Base-by-base conservation (phyloP, 2,888 invertebrate species). In the Bellardia bayeri region DNA sequence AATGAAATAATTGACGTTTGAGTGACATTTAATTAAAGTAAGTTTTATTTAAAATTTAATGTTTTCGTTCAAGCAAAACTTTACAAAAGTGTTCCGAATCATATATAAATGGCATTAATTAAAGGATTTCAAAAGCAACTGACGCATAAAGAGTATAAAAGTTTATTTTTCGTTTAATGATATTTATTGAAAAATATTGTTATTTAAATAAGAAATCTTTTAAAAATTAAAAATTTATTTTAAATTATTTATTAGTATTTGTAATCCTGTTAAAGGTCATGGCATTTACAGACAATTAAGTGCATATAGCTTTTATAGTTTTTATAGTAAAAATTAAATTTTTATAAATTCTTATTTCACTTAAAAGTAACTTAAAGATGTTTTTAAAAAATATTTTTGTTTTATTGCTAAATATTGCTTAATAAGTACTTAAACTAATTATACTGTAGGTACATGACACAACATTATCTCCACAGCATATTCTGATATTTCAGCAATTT, bases 21-120 rank as follows among this genome's bases (percentile, higher is more conserved):
- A 83, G 37, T 83, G 83, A 83, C 78, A 71, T 83, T 76, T 83
- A 83, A 83, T 83, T 83, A 83, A 83, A 83, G 45, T 40, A 33
- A 49, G 37, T 76, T 78, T 71, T 54, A 78, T 83, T 78, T 76
- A 64, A 30, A 74, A 69, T 69, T 82, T 54, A 63, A 76, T 45
- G 56, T 66, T 66, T 54, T 64, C 33, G 14, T 61, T 69, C 63
- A 71, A 69, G 76, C 69, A 64, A 71, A 78, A 64, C 56, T 56
- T 63, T 45, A 56, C 3, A 74, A 66, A 76, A 54, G 82, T 71
- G 76, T 61, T 54, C 54, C 6, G 14, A 33, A 58, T 54, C 42
- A 37, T 37, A 54, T 69, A 63, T 45, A 63, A 64, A 71, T 63
- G 63, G 14, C 71, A 74, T 58, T 78, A 54, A 63, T 64, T 45